Evolutionary conservation across 2,888 invertebrate species (phyloP).

Genomic region (Plebejus melissa): DNA sequence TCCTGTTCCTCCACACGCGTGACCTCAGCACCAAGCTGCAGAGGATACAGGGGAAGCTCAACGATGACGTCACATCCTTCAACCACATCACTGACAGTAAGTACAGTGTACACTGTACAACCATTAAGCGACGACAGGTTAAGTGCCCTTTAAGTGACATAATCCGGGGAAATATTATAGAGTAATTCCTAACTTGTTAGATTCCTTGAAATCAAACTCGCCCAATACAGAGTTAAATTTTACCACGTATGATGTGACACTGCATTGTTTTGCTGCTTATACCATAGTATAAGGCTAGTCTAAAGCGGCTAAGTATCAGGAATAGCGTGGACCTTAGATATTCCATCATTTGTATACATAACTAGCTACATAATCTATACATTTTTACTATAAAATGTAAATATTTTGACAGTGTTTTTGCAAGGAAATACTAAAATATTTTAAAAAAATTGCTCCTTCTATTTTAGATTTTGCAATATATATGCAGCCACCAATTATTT

Average conservation of each 20-base stretch:
- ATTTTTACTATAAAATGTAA: neutral
- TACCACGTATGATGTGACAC: too few species aligned
- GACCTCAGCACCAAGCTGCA: slow-evolving; percentile 88
- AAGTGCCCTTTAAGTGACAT: slow-evolving; percentile 16
- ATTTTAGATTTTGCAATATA: neutral
- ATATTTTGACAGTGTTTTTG: neutral
- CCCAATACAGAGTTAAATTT: too few species aligned
- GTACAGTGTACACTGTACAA: slow-evolving; percentile 38
- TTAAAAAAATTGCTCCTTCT: too few species aligned
- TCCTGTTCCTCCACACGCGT: slow-evolving; percentile 90
- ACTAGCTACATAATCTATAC: too few species aligned
- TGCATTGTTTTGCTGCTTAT: too few species aligned
- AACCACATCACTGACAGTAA: slow-evolving; percentile 70
- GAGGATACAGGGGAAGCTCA: slow-evolving; percentile 87
- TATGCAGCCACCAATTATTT: neutral
- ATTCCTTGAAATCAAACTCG: too few species aligned
- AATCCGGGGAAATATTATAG: neutral
- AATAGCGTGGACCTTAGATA: too few species aligned
- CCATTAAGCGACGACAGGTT: too few species aligned
- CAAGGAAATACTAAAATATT: neutral
- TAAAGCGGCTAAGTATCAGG: too few species aligned
- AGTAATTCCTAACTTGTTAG: too few species aligned
- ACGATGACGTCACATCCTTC: slow-evolving; percentile 72
- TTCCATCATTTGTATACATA: too few species aligned
- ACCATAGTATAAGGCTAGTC: too few species aligned